These are phyloP conservation scores for Cepaea nemoralis DNA, from an alignment of 1,140 invertebrate species.

Conservation along the genomic window DNA sequence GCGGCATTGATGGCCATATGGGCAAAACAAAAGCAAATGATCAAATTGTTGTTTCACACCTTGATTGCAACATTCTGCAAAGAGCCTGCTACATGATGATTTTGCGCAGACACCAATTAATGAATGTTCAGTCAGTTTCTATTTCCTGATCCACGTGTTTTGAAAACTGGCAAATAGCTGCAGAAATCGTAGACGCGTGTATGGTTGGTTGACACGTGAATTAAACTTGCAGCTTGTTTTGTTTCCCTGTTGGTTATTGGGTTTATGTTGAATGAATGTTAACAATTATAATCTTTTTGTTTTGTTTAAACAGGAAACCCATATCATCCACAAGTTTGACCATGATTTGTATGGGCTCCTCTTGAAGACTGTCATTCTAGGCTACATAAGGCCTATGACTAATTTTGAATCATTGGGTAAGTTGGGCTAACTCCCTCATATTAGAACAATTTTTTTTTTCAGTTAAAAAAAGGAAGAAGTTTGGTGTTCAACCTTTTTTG, in stretches of 20 bases:
- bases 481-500: no score
- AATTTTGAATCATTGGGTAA: constrained; percentile 84
- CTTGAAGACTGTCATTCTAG: constrained; percentile 84
- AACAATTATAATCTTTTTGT: not conserved
- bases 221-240: not conserved
- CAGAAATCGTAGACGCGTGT: not conserved
- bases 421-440: no score
- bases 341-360: constrained; percentile 88
- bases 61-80: no score
- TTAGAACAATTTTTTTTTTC: no score
- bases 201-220: not conserved
- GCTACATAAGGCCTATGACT: constrained; percentile 84
- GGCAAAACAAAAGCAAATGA: no score
- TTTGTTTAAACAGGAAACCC: constrained; percentile 78
- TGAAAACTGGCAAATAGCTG: not conserved
- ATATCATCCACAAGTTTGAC: constrained; percentile 88
- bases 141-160: not conserved
- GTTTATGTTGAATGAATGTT: not conserved
- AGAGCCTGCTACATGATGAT: no score
- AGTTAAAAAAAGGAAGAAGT: no score
- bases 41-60: no score
- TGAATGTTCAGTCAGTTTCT: not conserved
- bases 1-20: no score
- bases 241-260: no score
- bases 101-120: no score